Evolutionary conservation across 2,797 vertebrate species (phyloP).

Genomic region (Thalassophryne amazonica): DNA sequence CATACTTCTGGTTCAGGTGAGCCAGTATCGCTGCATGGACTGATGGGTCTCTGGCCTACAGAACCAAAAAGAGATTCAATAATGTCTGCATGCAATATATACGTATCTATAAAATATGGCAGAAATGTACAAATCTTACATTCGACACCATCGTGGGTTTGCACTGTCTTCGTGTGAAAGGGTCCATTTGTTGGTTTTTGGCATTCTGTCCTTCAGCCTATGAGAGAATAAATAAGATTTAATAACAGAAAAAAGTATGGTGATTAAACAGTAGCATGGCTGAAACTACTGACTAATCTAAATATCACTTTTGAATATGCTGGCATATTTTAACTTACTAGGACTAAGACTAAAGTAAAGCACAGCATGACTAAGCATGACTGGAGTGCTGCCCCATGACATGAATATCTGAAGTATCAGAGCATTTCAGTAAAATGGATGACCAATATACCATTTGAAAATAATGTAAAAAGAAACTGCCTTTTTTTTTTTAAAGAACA

Average conservation of each 20-base stretch:
- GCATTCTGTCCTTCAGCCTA: conserved; percentile 95
- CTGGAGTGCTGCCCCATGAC: neutral
- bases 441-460: neutral
- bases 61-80: neutral
- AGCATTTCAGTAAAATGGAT: neutral
- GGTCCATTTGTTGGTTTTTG: conserved; percentile 98
- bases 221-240: conserved; percentile 8
- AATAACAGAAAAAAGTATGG: neutral
- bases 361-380: neutral
- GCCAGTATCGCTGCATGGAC: conserved; percentile 98
- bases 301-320: no score
- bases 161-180: conserved; percentile 96
- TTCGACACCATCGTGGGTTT: conserved; percentile 99
- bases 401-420: neutral
- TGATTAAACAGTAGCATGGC: neutral
- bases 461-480: neutral
- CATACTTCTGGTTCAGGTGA: conserved; percentile 97
- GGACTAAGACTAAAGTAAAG: no score
- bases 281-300: neutral
- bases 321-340: no score
- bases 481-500: neutral
- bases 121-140: conserved; percentile 72
- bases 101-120: neutral
- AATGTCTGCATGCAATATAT: neutral
- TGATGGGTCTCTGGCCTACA: conserved; percentile 95